These are phyloP conservation scores for Pseudomyrmex sp. DNA, from an alignment of 1,140 invertebrate genomes.

Conservation along the genomic window DNA sequence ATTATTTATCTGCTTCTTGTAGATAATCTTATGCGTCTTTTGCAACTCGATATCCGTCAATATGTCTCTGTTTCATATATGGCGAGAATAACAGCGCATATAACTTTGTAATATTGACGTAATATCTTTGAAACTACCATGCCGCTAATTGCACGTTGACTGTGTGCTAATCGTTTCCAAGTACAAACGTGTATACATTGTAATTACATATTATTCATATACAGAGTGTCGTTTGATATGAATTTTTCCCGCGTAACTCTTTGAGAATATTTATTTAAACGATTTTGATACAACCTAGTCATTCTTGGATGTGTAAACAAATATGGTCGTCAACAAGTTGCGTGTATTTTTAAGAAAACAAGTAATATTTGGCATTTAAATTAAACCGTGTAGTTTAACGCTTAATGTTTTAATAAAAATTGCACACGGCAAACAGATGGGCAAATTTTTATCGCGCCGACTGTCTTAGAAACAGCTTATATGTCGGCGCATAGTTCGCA, in stretches of 20 bases:
- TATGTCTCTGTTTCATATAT: neutral
- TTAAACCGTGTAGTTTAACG: no score
- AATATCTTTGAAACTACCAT: conserved; percentile 42
- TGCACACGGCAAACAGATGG: neutral
- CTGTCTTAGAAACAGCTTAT: conserved; percentile 64
- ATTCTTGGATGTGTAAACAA: no score
- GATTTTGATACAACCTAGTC: neutral
- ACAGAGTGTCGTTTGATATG: neutral
- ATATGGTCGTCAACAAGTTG: no score
- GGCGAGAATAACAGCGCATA: neutral
- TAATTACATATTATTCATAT: conserved; percentile 29
- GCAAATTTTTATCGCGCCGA: conserved; percentile 22
- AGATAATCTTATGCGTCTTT: neutral
- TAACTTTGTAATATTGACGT: conserved; percentile 4
- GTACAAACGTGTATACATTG: conserved; percentile 27
- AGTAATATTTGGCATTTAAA: no score
- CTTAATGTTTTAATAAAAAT: neutral
- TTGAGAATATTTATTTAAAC: neutral
- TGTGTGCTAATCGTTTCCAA: conserved; percentile 50
- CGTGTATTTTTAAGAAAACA: no score
- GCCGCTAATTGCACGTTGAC: conserved; percentile 43
- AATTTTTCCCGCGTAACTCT: neutral
- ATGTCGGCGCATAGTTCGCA: conserved; percentile 73
- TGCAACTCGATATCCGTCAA: neutral
- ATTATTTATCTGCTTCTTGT: neutral